Base-by-base conservation (phyloP, 2,113 vertebrate species). In the Gymnarchus niloticus region DNA sequence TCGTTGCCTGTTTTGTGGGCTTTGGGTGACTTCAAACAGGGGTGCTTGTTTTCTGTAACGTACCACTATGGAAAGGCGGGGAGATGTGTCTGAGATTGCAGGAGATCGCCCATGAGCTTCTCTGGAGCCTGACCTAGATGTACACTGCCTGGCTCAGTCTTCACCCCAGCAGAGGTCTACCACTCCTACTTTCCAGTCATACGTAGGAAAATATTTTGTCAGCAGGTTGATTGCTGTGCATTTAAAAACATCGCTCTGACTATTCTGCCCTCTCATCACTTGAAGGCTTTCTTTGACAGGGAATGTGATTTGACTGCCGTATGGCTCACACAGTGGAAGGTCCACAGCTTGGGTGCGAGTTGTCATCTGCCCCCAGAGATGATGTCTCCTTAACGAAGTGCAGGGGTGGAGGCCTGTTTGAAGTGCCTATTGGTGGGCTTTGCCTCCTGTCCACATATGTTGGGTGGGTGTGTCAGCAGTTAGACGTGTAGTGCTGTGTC, bases 71-170 rank as follows among this genome's bases (percentile, higher is more conserved):
- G 44, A 9, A 78, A 33, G 49, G 14, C 12, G 25, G 8, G 21
- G 44, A 7, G 12, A 82, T 56, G 28, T 0, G 23, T 56, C 49
- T 65, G 2, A 7, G 17, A 54, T 19, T 46, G 44, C 76, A 78
- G 76, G 23, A 19, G 76, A 28, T 54, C 80, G 6, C 12, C 1
- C 14, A 25, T 81, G 23, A 83, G 10, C 52, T 83, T 59, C 33
- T 46, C 56, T 44, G 82, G 56, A 83, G 44, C 23, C 28, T 56
- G 41, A 83, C 82, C 54, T 59, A 83, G 56, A 83, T 41, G 21
- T 17, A 57, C 37, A 25, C 9, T 54, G 2, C 2, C 6, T 54
- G 4, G 2, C 25, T 4, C 14, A 8, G 2, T 56, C 80, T 28
- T 25, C 51, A 25, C n/a, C 48, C 73, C 80, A 33, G 25, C 12